Evolutionary conservation across 2,888 invertebrate species (phyloP).

Genomic region (Phengaris alcon): DNA sequence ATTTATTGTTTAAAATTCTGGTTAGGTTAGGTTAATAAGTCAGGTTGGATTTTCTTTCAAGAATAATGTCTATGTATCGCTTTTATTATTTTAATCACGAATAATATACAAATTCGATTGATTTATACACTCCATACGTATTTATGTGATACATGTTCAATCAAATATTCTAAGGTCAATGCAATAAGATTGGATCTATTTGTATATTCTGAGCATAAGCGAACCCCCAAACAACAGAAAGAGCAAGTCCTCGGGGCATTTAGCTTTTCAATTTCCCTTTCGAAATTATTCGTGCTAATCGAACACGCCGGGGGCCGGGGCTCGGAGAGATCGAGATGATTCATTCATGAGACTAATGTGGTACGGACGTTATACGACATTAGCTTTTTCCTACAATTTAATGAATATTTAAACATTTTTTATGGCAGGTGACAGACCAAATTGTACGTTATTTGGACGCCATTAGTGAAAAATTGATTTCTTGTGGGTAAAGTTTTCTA

Average conservation of each 20-base stretch:
- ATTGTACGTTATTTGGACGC: constrained; percentile 3
- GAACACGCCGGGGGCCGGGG: constrained; percentile 66
- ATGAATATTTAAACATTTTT: constrained; percentile 34
- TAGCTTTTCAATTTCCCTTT: constrained; percentile 80
- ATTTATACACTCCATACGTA: not conserved
- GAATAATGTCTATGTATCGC: too few relatives aligned
- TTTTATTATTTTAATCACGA: too few relatives aligned
- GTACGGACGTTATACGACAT: constrained; percentile 58
- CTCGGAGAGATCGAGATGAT: constrained; percentile 68
- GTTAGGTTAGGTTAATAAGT: too few relatives aligned
- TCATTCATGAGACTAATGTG: constrained; percentile 77
- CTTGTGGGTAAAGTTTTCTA: not conserved
- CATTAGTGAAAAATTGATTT: not conserved
- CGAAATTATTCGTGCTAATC: constrained; percentile 78
- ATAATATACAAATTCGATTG: not conserved
- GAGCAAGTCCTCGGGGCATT: constrained; percentile 77
- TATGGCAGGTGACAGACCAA: constrained; percentile 12
- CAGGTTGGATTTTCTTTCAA: too few relatives aligned
- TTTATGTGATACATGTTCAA: not conserved
- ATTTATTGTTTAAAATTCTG: too few relatives aligned
- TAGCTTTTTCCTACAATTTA: constrained; percentile 35
- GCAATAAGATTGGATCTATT: constrained; percentile 54
- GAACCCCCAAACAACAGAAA: constrained; percentile 76
- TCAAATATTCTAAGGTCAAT: constrained; percentile 36
- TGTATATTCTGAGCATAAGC: constrained; percentile 65